phyloP scores from a whole-genome alignment of 2,888 invertebrate genomes.

The Tachina lurida region DNA sequence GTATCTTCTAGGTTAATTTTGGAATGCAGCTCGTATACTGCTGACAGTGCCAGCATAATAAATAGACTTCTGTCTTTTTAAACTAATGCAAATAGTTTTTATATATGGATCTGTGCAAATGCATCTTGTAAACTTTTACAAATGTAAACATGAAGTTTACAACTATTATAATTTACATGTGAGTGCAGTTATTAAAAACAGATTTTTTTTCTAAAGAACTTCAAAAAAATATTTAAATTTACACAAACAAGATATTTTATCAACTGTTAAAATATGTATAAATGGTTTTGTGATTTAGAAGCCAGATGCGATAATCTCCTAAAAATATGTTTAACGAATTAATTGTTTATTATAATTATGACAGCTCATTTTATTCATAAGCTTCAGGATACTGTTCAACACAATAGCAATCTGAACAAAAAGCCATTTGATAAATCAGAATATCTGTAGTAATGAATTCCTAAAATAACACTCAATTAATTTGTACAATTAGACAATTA shows the following conservation, averaged over 20 bases:
- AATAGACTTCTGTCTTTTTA: constrained; percentile 44
- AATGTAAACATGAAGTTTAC: constrained; percentile 49
- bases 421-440: constrained; percentile 4
- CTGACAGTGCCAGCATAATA: constrained; percentile 12
- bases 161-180: constrained; percentile 43
- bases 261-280: background rate
- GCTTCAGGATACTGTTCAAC: background rate
- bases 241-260: background rate
- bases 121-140: constrained; percentile 17
- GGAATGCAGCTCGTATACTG: background rate
- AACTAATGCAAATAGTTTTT: constrained; percentile 45
- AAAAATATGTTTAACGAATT: background rate
- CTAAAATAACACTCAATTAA: constrained; percentile 40
- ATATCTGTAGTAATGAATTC: background rate
- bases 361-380: background rate
- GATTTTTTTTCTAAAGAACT: background rate
- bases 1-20: no score
- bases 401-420: background rate
- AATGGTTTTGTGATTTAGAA: background rate
- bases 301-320: background rate
- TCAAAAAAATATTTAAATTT: background rate
- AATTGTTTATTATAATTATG: constrained; percentile 7
- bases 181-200: constrained; percentile 1
- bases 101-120: background rate
- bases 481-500: constrained; percentile 61